Evolutionary conservation across 2,888 invertebrate species (phyloP), one percentile per base, ranked within the genome.

Genomic region (Sesia bembeciformis): DNA sequence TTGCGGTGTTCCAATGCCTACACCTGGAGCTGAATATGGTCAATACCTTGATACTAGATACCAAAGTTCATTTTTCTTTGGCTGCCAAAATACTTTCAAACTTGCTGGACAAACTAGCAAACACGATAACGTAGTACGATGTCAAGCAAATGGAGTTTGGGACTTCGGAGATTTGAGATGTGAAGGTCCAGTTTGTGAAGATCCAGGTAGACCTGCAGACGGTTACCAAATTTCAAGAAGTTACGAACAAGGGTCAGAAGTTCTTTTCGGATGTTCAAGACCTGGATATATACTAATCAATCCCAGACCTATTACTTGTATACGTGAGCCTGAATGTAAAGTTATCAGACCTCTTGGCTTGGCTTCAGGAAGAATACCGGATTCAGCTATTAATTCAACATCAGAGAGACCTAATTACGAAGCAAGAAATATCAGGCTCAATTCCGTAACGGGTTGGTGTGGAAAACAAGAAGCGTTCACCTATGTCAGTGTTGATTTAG

Each of bases 381-480:
- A 98, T 74, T 95, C 96, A 1, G 97, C 98, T 2, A 98, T 98
- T 54, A 98, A 98, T 74, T 97, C 97, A 0, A 98, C 98, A 0
- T 97, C 97, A 6, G 97, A 97, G 83, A 91, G 96, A 70, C 96
- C 96, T 39, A 97, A 97, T 72, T 97, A 97, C 74, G 97, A 97
- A 90, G 96, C 97, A 0, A 94, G 91, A 75, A 97, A 97, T 72
- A 94, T 97, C 6, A 91, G 97, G 40, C 85, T 98, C 42, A 97
- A 97, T 75, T 97, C 97, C 0, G 97, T 97, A 3, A 97, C 97
- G 51, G 97, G 97, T 23, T 98, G 97, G 97, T 97, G 97, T 81
- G 97, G 97, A n/a, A 97, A 97, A 70, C 96, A 96, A 85, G 98
- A 98, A 86, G 96, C 97, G 0, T 98, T 98, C 72, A 98, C 98